These are phyloP conservation scores for Notodonta dromedarius DNA, from an alignment of 2,888 invertebrate genomes.

Conservation along the genomic window DNA sequence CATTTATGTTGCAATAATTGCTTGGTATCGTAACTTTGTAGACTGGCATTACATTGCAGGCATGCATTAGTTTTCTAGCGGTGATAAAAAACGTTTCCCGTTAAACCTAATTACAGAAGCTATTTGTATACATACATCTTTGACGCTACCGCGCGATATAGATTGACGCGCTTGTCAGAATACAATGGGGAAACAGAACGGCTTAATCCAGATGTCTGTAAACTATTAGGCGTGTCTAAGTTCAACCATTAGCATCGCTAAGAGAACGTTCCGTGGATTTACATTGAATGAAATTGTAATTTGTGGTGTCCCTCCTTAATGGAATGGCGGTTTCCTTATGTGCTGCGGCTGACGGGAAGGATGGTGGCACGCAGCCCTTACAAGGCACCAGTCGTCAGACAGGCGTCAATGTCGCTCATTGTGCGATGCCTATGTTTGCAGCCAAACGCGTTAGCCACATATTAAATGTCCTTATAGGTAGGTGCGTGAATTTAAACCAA, in stretches of 20 bases:
- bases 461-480: slow-evolving; percentile 37
- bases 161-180: slow-evolving; percentile 58
- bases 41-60: slow-evolving; percentile 22
- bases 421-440: slow-evolving; percentile 60
- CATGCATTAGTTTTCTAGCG: slow-evolving; percentile 34
- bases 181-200: slow-evolving; percentile 60
- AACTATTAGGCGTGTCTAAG: slow-evolving; percentile 73
- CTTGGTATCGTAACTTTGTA: slow-evolving; percentile 26
- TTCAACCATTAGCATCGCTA: slow-evolving; percentile 66
- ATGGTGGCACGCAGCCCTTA: slow-evolving; percentile 55
- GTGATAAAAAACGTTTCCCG: slow-evolving; percentile 38
- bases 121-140: slow-evolving; percentile 52
- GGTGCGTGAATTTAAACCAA: slow-evolving; percentile 7
- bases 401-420: slow-evolving; percentile 67
- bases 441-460: slow-evolving; percentile 42
- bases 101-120: slow-evolving; percentile 52
- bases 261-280: slow-evolving; percentile 64
- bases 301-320: slow-evolving; percentile 63
- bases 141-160: slow-evolving; percentile 47
- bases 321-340: slow-evolving; percentile 61
- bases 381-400: slow-evolving; percentile 53
- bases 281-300: slow-evolving; percentile 82
- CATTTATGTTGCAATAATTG: slow-evolving; percentile 29
- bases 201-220: slow-evolving; percentile 68
- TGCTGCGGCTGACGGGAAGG: slow-evolving; percentile 38